phyloP scores from a whole-genome alignment of 2,888 invertebrate species.

The Augiades crinisus region DNA sequence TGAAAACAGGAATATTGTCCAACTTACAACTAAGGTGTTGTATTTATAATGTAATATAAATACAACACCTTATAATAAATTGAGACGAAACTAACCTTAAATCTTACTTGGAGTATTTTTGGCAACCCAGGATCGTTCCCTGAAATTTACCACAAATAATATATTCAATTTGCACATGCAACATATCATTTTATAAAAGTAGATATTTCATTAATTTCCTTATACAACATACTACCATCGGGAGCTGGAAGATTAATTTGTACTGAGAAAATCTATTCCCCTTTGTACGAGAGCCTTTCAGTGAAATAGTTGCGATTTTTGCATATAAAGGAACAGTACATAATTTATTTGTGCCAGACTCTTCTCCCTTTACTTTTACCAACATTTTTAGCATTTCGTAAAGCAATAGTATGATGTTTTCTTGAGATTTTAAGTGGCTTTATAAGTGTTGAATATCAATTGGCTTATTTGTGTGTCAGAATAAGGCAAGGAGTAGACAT shows the following conservation, averaged over 20 bases:
- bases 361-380: constrained; percentile 7
- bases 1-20: too few species aligned
- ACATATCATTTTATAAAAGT: not conserved
- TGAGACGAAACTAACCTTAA: too few species aligned
- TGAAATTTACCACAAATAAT: too few species aligned
- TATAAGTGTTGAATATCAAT: constrained; percentile 25
- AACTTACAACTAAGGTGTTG: too few species aligned
- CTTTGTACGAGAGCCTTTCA: constrained; percentile 11
- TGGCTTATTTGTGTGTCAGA: constrained; percentile 8
- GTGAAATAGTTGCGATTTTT: constrained; percentile 22
- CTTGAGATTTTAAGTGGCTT: constrained; percentile 27
- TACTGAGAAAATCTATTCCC: constrained; percentile 14
- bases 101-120: too few species aligned
- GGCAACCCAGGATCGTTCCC: too few species aligned
- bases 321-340: constrained; percentile 15
- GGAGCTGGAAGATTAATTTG: constrained; percentile 14
- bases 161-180: not conserved
- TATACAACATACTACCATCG: constrained; percentile 7
- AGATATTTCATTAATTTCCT: not conserved
- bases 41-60: too few species aligned
- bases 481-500: not conserved
- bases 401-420: constrained; percentile 20
- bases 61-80: too few species aligned
- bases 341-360: constrained; percentile 24
- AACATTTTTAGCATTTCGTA: constrained; percentile 16